phyloP scores from a whole-genome alignment of 2,113 vertebrate genomes.

The Perca schrenkii region DNA sequence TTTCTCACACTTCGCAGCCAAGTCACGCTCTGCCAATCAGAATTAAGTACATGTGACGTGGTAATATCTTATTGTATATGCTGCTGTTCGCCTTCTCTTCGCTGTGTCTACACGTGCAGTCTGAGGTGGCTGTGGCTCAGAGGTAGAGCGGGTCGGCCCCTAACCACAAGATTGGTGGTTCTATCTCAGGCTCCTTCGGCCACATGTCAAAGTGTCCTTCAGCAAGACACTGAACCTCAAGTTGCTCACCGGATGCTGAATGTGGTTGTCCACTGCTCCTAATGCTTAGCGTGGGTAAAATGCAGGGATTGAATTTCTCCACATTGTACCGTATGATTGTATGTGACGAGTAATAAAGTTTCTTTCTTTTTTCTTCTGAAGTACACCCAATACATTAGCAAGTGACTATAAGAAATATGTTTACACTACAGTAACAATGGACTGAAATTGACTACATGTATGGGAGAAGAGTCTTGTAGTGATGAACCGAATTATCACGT shows the following conservation, averaged over 20 bases:
- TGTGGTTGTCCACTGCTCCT: too few relatives aligned
- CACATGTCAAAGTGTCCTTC: too few relatives aligned
- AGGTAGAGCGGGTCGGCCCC: too few relatives aligned
- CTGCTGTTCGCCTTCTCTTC: background rate
- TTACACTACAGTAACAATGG: background rate
- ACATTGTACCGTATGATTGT: too few relatives aligned
- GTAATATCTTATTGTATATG: background rate
- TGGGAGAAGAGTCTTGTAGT: background rate
- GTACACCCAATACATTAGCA: background rate
- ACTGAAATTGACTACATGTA: background rate
- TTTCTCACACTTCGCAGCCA: constrained; percentile 20
- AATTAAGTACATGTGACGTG: constrained; percentile 12
- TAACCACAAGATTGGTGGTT: too few relatives aligned
- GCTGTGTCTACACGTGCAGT: background rate
- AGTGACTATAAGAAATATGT: background rate
- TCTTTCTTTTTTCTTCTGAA: background rate
- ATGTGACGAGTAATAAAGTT: too few relatives aligned
- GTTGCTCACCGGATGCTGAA: too few relatives aligned
- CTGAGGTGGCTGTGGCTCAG: background rate
- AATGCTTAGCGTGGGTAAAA: too few relatives aligned
- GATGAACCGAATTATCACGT: background rate
- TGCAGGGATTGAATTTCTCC: too few relatives aligned
- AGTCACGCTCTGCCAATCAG: constrained; percentile 26
- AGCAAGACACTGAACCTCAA: too few relatives aligned
- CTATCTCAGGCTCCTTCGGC: too few relatives aligned